Percentiles rank a stretch among this genome's conserved stretches.
These are phyloP conservation scores for Catocala sponsa DNA, from an alignment of 2,888 invertebrate species.

Conservation along the genomic window DNA sequence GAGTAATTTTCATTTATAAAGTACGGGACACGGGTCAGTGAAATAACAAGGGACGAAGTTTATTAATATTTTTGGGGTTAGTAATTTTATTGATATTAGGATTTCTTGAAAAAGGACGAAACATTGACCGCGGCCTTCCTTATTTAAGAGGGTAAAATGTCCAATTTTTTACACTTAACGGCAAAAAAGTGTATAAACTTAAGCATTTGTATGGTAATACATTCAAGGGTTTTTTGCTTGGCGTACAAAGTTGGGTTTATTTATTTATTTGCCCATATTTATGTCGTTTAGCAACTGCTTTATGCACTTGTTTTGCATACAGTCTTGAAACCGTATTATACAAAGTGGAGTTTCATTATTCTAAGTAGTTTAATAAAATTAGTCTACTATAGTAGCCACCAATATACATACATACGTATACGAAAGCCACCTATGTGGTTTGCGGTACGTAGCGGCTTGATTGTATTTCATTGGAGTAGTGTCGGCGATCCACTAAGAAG, in stretches of 20 bases:
- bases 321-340: neutral
- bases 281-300: conserved; percentile 21
- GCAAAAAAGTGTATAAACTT: conserved; percentile 36
- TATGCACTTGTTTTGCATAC: conserved; percentile 8
- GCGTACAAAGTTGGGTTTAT: conserved; percentile 26
- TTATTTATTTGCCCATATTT: conserved; percentile 36
- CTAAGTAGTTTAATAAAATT: neutral
- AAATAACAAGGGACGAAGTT: conserved; percentile 33
- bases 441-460: too few relatives aligned
- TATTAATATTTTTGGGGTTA: conserved; percentile 43
- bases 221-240: conserved; percentile 28
- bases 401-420: too few relatives aligned
- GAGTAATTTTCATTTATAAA: conserved; percentile 37
- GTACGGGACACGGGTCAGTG: conserved; percentile 32
- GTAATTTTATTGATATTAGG: conserved; percentile 40
- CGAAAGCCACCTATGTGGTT: too few relatives aligned
- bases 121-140: conserved; percentile 35
- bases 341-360: neutral
- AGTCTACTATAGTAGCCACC: too few relatives aligned
- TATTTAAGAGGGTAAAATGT: conserved; percentile 42
- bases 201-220: conserved; percentile 46
- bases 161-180: conserved; percentile 42
- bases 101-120: conserved; percentile 31
- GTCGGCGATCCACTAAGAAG: too few relatives aligned
- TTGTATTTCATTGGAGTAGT: too few relatives aligned